phyloP scores from a whole-genome alignment of 2,797 vertebrate genomes.

The Xenopus petersii region DNA sequence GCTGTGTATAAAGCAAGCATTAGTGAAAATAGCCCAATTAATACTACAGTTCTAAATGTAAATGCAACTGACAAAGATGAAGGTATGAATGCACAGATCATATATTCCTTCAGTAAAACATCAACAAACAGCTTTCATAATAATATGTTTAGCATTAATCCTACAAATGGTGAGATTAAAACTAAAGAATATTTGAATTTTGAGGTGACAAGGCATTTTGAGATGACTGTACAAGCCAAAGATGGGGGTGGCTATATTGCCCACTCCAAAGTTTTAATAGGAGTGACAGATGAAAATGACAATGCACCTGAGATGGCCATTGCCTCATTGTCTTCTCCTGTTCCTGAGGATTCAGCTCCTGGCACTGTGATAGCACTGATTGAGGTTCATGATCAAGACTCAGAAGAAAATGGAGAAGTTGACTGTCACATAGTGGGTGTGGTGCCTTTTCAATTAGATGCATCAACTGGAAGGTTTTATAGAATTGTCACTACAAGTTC shows the following conservation, averaged over 20 bases:
- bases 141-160: neutral
- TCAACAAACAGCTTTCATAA: neutral
- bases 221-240: neutral
- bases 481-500: neutral
- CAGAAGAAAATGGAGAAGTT: neutral
- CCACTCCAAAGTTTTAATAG: slow-evolving; percentile 52
- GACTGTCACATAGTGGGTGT: neutral
- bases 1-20: too few species aligned
- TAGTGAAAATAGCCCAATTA: too few species aligned
- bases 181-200: neutral
- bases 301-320: slow-evolving; percentile 76
- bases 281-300: slow-evolving; percentile 74
- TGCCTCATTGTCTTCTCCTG: slow-evolving; percentile 44
- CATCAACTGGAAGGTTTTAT: neutral
- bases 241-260: neutral
- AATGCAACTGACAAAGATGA: too few species aligned
- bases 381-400: neutral
- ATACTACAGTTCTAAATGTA: too few species aligned
- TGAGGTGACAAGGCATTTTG: neutral
- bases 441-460: neutral
- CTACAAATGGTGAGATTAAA: neutral
- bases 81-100: neutral
- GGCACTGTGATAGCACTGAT: neutral
- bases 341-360: neutral
- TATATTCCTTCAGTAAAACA: slow-evolving; percentile 42